A percentile compares a stretch with the other conserved stretches of the same genome.
Conservation (phyloP, 2,113 vertebrate genomes). For the Cranoglanis bouderius region DNA sequence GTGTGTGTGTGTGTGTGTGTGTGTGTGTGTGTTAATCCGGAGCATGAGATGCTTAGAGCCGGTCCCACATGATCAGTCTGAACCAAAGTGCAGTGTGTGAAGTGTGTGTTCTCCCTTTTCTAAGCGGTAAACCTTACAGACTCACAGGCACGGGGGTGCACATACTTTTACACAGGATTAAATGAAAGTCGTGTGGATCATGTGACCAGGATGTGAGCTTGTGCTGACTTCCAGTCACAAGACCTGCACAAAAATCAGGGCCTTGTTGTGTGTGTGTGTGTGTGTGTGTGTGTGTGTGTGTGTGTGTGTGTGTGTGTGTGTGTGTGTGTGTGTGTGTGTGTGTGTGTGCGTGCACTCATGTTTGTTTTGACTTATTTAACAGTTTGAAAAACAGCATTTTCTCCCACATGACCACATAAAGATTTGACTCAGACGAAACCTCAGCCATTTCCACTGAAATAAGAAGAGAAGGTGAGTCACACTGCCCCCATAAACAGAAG, state of each 20-base stretch:
- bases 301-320: not conserved
- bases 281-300: not conserved
- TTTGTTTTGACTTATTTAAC: not conserved
- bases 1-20: constrained; percentile 10
- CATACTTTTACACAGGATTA: not conserved
- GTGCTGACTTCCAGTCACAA: not conserved
- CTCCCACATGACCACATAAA: no score
- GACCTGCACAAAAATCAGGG: not conserved
- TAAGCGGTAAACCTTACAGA: not conserved
- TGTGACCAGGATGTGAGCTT: not conserved
- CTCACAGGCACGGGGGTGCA: not conserved
- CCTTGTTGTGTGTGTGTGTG: not conserved
- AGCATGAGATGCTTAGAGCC: not conserved
- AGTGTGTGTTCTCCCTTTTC: not conserved
- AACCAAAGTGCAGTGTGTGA: not conserved
- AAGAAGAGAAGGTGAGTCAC: no score
- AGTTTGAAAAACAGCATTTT: no score
- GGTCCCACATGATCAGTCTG: not conserved
- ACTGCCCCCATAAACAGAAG: no score
- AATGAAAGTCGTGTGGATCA: not conserved
- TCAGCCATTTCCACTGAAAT: no score
- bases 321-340: not conserved
- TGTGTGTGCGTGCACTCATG: no score
- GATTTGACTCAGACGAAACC: no score
- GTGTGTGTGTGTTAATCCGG: not conserved